Conservation (phyloP, 2,113 vertebrate genomes). For the Rhinopomastus cyanomelas region DNA sequence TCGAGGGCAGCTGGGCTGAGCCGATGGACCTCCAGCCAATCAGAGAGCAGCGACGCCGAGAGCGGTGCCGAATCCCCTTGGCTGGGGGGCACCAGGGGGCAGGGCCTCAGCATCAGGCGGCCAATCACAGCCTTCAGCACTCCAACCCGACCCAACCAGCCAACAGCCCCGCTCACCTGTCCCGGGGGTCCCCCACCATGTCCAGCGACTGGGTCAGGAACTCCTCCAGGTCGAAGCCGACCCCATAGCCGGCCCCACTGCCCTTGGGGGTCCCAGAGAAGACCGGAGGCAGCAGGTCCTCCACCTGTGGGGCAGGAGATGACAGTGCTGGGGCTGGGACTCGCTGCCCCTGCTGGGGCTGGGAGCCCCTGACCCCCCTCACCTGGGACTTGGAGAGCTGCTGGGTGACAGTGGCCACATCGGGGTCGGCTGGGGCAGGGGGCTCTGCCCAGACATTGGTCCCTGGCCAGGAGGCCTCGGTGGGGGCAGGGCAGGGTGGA, state of each 20-base stretch:
- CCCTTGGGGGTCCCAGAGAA: slow-evolving; percentile 92
- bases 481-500: no score
- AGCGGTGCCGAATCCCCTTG: slow-evolving; percentile 71
- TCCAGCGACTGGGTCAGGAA: slow-evolving; percentile 84
- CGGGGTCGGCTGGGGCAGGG: neutral
- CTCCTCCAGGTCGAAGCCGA: slow-evolving; percentile 86
- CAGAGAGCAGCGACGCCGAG: slow-evolving; percentile 17
- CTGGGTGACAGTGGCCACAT: slow-evolving; percentile 83
- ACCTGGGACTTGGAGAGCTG: slow-evolving; percentile 78
- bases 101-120: no score
- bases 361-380: no score
- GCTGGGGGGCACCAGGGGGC: neutral
- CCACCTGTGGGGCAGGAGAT: slow-evolving; percentile 75
- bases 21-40: neutral
- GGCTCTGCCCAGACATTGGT: neutral
- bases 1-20: slow-evolving; percentile 84
- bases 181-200: slow-evolving; percentile 16
- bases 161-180: neutral
- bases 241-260: slow-evolving; percentile 91
- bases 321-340: neutral
- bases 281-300: slow-evolving; percentile 86
- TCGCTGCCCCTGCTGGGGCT: no score
- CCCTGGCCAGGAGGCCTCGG: no score
- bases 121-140: no score
- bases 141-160: neutral